Percentiles rank a stretch among this genome's conserved stretches.
These are phyloP conservation scores for Eremobia ochroleuca DNA, from an alignment of 2,888 invertebrate species.

Conservation along the genomic window DNA sequence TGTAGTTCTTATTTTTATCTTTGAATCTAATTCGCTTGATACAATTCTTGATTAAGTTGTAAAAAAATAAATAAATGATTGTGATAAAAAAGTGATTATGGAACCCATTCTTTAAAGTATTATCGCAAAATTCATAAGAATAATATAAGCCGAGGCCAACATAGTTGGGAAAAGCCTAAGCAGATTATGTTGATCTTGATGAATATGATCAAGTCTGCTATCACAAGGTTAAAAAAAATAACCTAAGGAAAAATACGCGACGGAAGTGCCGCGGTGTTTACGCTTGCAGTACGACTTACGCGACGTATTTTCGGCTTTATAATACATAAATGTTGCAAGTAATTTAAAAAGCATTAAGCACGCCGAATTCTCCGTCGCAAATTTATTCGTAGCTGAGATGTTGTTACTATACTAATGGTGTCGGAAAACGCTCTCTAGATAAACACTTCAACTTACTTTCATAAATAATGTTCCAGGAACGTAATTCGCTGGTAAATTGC, in stretches of 20 bases:
- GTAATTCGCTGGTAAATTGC: too few relatives aligned
- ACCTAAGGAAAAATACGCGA: not conserved
- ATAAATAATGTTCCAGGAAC: too few relatives aligned
- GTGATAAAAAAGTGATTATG: conserved; percentile 2
- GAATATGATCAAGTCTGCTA: too few relatives aligned
- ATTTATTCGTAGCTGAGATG: not conserved
- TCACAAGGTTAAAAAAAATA: not conserved
- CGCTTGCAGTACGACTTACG: not conserved
- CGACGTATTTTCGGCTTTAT: not conserved
- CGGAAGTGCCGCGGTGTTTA: not conserved
- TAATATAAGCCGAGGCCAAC: too few relatives aligned
- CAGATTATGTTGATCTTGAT: too few relatives aligned
- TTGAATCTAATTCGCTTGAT: not conserved
- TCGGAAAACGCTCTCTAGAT: too few relatives aligned
- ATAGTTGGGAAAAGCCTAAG: too few relatives aligned
- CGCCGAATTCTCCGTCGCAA: not conserved
- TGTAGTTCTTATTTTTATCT: conserved; percentile 19
- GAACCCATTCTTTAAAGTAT: too few relatives aligned
- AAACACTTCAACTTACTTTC: too few relatives aligned
- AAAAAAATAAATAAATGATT: not conserved
- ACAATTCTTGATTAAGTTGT: not conserved
- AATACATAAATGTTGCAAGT: not conserved
- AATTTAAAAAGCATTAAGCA: too few relatives aligned
- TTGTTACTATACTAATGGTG: too few relatives aligned
- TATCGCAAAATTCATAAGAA: too few relatives aligned